Evolutionary conservation across 2,888 invertebrate genomes (phyloP), one percentile per base, ranked within the genome.

Genomic region (Dinocampus coccinellae): DNA sequence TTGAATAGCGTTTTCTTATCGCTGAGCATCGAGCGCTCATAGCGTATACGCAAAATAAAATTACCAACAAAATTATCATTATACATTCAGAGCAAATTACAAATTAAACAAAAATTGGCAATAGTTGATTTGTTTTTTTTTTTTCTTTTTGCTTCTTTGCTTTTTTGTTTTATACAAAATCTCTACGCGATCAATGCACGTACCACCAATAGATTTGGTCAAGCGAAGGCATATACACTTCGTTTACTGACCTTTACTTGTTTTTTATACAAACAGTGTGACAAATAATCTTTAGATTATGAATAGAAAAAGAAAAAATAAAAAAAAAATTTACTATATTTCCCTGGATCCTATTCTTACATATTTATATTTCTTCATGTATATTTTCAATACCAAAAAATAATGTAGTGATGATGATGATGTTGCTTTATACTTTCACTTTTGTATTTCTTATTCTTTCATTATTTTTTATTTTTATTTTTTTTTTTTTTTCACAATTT

Each of bases 141-240:
- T 16, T 9, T 26, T 42, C 9, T 36, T 36, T 62, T 4, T n/a
- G n/a, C n/a, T n/a, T n/a, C n/a, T n/a, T n/a, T n/a, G n/a, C n/a
- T n/a, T n/a, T n/a, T n/a, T n/a, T n/a, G n/a, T 16, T 58, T 34
- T 34, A 13, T 34, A 58, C 58, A 33, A 58, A n/a, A 7, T 20
- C n/a, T 29, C 47, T 63, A 63, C 39, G 20, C 61, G 24, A 61
- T 63, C 52, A 10, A 33, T 58, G 63, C 65, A 22, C 65, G 34
- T 13, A 24, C 9, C 53, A 63, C 52, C 63, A 52, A 29, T 22
- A 39, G 16, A 42, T 63, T 63, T 16, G 71, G 71, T 71, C 71
- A 71, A 71, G 71, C 71, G 71, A 71, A 71, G 71, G 71, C 71
- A 66, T 65, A 71, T 71, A 71, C 61, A 68, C 71, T 71, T 62